Base-by-base conservation (phyloP, 2,888 invertebrate genomes). In the Alviniconcha strummeri region DNA sequence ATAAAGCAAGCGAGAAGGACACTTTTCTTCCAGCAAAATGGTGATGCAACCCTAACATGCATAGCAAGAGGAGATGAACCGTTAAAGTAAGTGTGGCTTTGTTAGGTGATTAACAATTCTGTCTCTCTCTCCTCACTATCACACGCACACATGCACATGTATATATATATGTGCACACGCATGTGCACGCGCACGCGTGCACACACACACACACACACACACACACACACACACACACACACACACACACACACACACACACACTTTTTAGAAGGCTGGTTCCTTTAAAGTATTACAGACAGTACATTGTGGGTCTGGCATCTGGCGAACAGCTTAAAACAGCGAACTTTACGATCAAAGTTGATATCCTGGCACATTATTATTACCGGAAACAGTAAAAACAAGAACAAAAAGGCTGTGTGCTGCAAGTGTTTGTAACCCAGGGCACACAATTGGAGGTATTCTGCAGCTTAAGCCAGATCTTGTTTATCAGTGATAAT, bases 1-100 rank as follows among this genome's bases (percentile, higher is more conserved):
- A 84, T 60, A 15, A 74, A 69, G 9, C 75, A 76, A 67, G 69
- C 75, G 1, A 60, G 11, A 15, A 52, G 19, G 19, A 72, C 13
- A 2, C 5, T 69, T 0, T 84, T 78, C 15, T 85, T 85, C 74
- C 81, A 83, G 9, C 69, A 15, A 3, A 69, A 82, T 11, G 76
- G 69, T 17, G 72, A 71, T 60, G 78, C 82, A 13, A 64, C 60
- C 3, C 80, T 85, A 5, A 69, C 80, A 6, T 85, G 85, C 54
- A 77, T 80, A 15, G 85, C 85, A 11, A 81, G 64, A 19, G 85
- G 85, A 52, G 69, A 72, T 60, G 78, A 78, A 36, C 75, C 81
- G 36, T 69, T 84, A 6, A 80, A 52, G 84, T 84, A 67, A 77
- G 84, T 36, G 54, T 13, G 19, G 13, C 6, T 74, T 9, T 15